These are phyloP conservation scores for Epizoanthus ramosus DNA, from an alignment of 92 coral and sea anemone species.

Conservation along the genomic window DNA sequence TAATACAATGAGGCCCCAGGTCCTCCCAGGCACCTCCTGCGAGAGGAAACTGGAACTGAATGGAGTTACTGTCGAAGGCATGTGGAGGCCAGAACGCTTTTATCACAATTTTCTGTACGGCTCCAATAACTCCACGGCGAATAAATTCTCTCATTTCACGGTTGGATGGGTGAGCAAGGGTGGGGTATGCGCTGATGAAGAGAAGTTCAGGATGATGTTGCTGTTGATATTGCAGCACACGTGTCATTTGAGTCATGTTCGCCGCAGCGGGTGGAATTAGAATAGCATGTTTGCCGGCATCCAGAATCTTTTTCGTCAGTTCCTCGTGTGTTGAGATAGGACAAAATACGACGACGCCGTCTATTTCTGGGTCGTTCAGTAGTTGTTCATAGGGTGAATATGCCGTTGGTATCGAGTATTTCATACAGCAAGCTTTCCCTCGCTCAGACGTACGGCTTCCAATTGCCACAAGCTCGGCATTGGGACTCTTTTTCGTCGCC, in stretches of 20 bases:
- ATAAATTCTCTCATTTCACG: conserved; percentile 4
- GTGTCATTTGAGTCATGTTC: not conserved
- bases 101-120: conserved; percentile 4
- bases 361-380: not conserved
- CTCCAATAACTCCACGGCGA: conserved; percentile 10
- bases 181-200: conserved; percentile 8
- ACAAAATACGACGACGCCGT: conserved; percentile 9
- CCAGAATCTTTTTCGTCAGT: not conserved
- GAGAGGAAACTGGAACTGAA: conserved; percentile 32
- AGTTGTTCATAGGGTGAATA: conserved; percentile 5
- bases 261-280: conserved; percentile 3
- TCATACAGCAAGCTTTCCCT: conserved; percentile 2
- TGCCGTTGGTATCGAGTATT: not conserved
- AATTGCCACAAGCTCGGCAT: conserved; percentile 2
- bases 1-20: conserved; percentile 11
- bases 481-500: conserved; percentile 1
- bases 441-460: conserved; percentile 11
- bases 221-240: not conserved
- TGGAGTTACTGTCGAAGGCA: conserved; percentile 16
- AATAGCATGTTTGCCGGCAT: conserved; percentile 12
- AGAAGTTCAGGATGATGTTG: not conserved
- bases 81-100: conserved; percentile 32
- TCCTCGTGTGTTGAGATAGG: conserved; percentile 19
- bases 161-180: conserved; percentile 18
- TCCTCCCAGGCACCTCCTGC: conserved; percentile 32